These are phyloP conservation scores for Ictalurus furcatus DNA, from an alignment of 2,113 vertebrate species.

Conservation along the genomic window DNA sequence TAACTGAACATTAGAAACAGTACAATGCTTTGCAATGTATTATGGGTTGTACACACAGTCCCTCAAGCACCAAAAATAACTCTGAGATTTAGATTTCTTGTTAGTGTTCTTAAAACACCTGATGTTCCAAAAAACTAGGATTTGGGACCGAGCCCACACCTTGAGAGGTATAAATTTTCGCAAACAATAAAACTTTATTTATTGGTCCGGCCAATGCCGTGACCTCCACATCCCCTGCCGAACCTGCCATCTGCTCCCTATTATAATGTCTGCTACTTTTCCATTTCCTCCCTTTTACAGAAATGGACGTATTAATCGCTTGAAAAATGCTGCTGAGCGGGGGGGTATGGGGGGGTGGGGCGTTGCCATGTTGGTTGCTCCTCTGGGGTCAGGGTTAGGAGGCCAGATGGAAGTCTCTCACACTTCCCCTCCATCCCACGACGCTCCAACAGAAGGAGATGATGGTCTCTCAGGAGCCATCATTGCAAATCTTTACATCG, in stretches of 20 bases:
- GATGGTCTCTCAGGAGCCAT: conserved; percentile 31
- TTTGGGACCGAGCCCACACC: neutral
- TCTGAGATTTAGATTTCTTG: too few species aligned
- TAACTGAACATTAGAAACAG: neutral
- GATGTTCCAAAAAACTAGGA: neutral
- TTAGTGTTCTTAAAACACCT: neutral
- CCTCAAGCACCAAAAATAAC: too few species aligned
- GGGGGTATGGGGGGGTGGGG: conserved; percentile 11
- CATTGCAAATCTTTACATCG: conserved; percentile 50
- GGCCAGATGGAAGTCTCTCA: conserved; percentile 60
- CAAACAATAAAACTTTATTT: conserved; percentile 22
- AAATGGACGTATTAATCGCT: conserved; percentile 54
- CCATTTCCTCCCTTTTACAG: conserved; percentile 41
- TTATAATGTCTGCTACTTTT: conserved; percentile 48
- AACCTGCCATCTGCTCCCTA: conserved; percentile 57
- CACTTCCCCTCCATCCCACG: conserved; percentile 46
- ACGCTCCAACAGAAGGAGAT: conserved; percentile 43
- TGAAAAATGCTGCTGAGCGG: neutral
- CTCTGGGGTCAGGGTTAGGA: conserved; percentile 42
- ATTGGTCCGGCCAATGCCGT: conserved; percentile 11
- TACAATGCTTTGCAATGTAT: neutral
- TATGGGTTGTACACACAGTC: neutral
- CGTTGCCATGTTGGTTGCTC: conserved; percentile 54
- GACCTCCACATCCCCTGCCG: conserved; percentile 45
- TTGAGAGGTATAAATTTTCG: neutral